Conservation (phyloP, 2,797 vertebrate species). For the Hyperoplus immaculatus region DNA sequence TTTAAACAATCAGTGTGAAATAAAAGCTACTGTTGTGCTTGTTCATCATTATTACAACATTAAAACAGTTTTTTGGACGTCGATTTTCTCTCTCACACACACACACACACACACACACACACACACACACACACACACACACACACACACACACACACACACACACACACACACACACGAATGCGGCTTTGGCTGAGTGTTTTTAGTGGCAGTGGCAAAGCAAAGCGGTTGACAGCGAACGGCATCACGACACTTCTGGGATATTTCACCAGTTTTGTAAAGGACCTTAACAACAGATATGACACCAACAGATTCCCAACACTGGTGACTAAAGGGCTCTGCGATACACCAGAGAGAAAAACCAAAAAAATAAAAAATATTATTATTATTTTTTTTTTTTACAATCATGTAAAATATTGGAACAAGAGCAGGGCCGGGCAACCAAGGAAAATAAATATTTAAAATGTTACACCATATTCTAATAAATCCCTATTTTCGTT, state of each 20-base stretch:
- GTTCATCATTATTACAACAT: conserved; percentile 19
- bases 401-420: conserved; percentile 42
- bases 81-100: conserved; percentile 2
- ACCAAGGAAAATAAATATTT: background rate
- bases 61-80: conserved; percentile 3
- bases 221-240: conserved; percentile 45
- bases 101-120: conserved; percentile 20
- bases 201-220: conserved; percentile 55
- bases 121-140: conserved; percentile 13
- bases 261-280: conserved; percentile 20
- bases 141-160: conserved; percentile 23
- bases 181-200: conserved; percentile 59
- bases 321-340: conserved; percentile 55
- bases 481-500: background rate
- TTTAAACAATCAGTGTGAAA: background rate
- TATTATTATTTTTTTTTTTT: background rate
- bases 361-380: no score
- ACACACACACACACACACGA: conserved; percentile 12
- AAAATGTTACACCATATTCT: background rate
- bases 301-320: conserved; percentile 35
- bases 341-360: conserved; percentile 10
- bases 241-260: conserved; percentile 34
- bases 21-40: conserved; percentile 25
- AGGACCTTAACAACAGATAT: conserved; percentile 43
- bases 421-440: conserved; percentile 12